A percentile compares a stretch with the other conserved stretches of the same genome.
Evolutionary conservation across 2,113 vertebrate genomes (phyloP).

Genomic region (Ochotona curzoniae): DNA sequence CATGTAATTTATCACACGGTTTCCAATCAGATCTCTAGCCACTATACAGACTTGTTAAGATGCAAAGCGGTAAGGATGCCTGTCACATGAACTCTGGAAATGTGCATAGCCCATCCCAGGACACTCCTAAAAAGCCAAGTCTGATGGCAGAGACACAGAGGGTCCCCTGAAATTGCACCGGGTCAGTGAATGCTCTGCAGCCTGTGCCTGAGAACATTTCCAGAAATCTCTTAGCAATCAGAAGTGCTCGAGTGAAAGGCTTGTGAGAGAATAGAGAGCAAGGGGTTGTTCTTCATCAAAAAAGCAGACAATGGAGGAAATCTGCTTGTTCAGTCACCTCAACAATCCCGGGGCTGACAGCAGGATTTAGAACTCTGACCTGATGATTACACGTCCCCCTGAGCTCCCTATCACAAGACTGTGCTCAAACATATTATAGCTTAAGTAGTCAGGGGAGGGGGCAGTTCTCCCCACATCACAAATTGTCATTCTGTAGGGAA

Average conservation of each 20-base stretch:
- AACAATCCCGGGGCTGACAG: neutral
- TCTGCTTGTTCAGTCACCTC: neutral
- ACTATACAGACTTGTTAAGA: conserved; percentile 53
- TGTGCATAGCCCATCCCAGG: neutral
- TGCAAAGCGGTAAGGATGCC: neutral
- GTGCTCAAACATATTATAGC: neutral
- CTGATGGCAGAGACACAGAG: conserved; percentile 22
- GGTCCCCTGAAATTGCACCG: conserved; percentile 41
- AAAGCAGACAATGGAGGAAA: conserved; percentile 1
- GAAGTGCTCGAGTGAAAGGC: conserved; percentile 59
- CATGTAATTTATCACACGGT: conserved; percentile 64
- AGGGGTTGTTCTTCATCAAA: neutral
- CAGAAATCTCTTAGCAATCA: conserved; percentile 66
- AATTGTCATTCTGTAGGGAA: neutral
- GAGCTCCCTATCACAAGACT: neutral
- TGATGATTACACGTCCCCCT: neutral
- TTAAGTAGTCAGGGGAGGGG: neutral
- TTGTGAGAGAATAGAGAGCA: conserved; percentile 29
- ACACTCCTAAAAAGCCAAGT: neutral
- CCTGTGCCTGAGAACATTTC: conserved; percentile 45
- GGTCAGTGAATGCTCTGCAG: conserved; percentile 52
- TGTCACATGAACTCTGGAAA: conserved; percentile 28
- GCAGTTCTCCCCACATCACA: neutral
- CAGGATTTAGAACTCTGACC: neutral
- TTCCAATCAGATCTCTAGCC: conserved; percentile 68